phyloP scores from a whole-genome alignment of 2,113 vertebrate genomes.

The Seriola aureovittata region DNA sequence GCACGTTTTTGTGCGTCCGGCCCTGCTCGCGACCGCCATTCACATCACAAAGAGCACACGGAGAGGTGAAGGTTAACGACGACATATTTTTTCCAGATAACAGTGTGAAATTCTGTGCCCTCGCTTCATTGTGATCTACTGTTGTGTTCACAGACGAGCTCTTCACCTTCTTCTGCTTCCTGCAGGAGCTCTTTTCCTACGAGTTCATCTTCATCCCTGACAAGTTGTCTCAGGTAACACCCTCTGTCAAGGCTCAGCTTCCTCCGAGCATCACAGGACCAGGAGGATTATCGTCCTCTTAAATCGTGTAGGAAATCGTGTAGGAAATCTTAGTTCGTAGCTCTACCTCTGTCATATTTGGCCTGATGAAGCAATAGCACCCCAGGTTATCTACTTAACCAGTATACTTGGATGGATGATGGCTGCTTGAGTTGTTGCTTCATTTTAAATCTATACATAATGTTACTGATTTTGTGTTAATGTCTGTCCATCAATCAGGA shows the following conservation, averaged over 20 bases:
- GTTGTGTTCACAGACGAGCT: constrained; percentile 87
- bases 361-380: background rate
- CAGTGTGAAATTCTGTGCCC: background rate
- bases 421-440: background rate
- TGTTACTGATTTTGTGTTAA: background rate
- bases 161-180: constrained; percentile 89
- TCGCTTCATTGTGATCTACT: background rate
- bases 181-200: constrained; percentile 88
- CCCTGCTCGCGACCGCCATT: constrained; percentile 88
- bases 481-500: constrained; percentile 83
- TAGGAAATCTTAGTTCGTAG: background rate
- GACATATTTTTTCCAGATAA: background rate
- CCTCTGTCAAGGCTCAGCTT: background rate
- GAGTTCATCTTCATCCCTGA: constrained; percentile 95
- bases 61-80: constrained; percentile 83
- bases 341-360: background rate
- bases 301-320: background rate
- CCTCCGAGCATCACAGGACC: background rate
- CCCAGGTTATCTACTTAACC: background rate
- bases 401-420: background rate
- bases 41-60: constrained; percentile 78
- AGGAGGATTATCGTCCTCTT: constrained; percentile 3
- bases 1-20: constrained; percentile 90
- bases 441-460: background rate
- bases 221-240: constrained; percentile 85